Base-by-base conservation (phyloP, 2,797 vertebrate species). In the Anniella stebbinsi region DNA sequence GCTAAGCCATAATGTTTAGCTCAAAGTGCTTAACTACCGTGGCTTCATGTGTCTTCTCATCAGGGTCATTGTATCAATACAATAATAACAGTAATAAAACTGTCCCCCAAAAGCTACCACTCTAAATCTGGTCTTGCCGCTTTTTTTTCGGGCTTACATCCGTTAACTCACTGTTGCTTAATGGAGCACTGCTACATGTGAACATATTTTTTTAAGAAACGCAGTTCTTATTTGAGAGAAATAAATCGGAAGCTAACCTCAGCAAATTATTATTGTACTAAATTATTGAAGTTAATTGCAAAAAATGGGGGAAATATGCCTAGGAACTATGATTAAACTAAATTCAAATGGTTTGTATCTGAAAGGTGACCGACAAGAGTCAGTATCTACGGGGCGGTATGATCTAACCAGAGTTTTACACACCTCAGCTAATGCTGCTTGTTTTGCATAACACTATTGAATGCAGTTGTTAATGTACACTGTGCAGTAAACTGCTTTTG, bases 301-400 rank as follows among this genome's bases (percentile, higher is more conserved):
- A 83, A 96, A 94, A 90, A 89, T 93, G 90, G 92, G 48, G 21
- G 25, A 93, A 97, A 91, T 92, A 90, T 97, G 94, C 94, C 92
- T 94, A 95, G 82, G 86, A 69, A 94, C 86, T 96, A 89, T 97
- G 93, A 97, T 97, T 97, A 97, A 97, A 98, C 97, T 97, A 94
- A 97, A 97, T 96, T 96, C 95, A 97, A 97, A 97, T 97, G 98
- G 93, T 99, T 99, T 99, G 97, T 99, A 98, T 99, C 98, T 99
- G 97, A 97, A 99, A 99, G 99, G 99, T 99, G 97, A 97, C 98
- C 97, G 98, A 98, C 98, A 99, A 98, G 98, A 98, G 98, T 98
- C 98, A 98, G 96, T 99, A 98, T 98, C 98, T 97, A 94, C 98
- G 98, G 97, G 97, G 98, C 98, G 98, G 98, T 99, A 98, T 98